Base-by-base conservation (phyloP, 2,888 invertebrate species). In the Baccha elongata region DNA sequence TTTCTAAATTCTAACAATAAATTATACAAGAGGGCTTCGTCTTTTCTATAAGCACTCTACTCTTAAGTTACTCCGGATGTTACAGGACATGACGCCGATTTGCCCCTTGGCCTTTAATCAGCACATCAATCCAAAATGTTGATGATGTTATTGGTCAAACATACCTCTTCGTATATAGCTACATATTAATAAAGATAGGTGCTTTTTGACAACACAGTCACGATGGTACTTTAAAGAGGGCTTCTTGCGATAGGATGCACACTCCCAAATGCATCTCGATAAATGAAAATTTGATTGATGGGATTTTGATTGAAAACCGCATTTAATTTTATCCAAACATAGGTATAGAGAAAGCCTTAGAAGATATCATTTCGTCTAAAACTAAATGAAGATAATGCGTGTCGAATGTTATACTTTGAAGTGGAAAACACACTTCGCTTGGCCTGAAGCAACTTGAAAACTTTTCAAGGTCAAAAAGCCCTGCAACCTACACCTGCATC, bases 261-360 rank as follows among this genome's bases (percentile, higher is more conserved):
- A 52, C 35, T 44, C 42, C 67, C 42, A 37, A 19, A 17, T 42
- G 26, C 23, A 53, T 73, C 79, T 67, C 73, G 68, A 73, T 79
- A 81, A 71, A 75, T 40, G 62, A 58, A 75, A 74, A 75, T 46
- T 72, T 75, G 81, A 81, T 81, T 81, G 81, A 81, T 81, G 81
- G 60, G 42, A 53, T 81, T 81, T 81, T 81, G 81, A 81, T 72
- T 71, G 75, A 71, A 75, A 75, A 23, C 37, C 53, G 11, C 29
- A 75, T 52, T 44, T 65, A 65, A 73, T 48, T 40, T 10, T 44
- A 26, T 37, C n/a, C 21, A 3, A 6, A 40, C 15, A 17, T n/a
- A n/a, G n/a, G n/a, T n/a, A n/a, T n/a, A n/a, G n/a, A n/a, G n/a
- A 65, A 35, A 42, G 44, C 23, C 42, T n/a, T 29, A 17, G 21